Evolutionary conservation across 2,888 invertebrate species (phyloP).

Genomic region (Apeira syringaria): DNA sequence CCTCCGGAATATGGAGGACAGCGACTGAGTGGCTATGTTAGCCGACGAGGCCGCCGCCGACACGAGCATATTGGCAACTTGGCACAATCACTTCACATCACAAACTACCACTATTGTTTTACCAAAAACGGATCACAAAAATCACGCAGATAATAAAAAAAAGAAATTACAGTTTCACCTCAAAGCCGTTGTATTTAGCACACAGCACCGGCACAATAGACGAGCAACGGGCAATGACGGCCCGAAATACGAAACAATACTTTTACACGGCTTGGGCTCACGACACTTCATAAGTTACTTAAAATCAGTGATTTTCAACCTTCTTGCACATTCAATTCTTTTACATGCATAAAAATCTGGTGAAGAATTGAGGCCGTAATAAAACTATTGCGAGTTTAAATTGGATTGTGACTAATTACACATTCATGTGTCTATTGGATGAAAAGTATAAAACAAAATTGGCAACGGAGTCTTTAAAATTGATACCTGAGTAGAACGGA

Average conservation of each 20-base stretch:
- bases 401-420: no score
- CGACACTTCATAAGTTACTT: no score
- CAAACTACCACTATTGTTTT: conserved; percentile 9
- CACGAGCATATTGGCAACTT: conserved; percentile 69
- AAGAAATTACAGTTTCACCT: conserved; percentile 4
- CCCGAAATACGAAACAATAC: conserved; percentile 36
- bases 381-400: no score
- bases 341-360: no score
- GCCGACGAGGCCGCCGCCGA: conserved; percentile 51
- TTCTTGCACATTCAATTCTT: no score
- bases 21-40: conserved; percentile 55
- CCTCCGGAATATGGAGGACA: conserved; percentile 67
- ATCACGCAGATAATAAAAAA: not conserved
- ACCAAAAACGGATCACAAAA: not conserved
- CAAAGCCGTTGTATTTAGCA: conserved; percentile 14
- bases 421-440: no score
- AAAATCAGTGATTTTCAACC: no score
- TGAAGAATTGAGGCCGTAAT: no score
- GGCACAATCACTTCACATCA: conserved; percentile 35
- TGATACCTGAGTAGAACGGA: no score
- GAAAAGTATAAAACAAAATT: no score
- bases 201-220: conserved; percentile 20
- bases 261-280: conserved; percentile 31
- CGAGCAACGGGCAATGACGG: conserved; percentile 26
- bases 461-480: no score